Evolutionary conservation across 2,797 vertebrate genomes (phyloP).

Genomic region (Mus spretus): DNA sequence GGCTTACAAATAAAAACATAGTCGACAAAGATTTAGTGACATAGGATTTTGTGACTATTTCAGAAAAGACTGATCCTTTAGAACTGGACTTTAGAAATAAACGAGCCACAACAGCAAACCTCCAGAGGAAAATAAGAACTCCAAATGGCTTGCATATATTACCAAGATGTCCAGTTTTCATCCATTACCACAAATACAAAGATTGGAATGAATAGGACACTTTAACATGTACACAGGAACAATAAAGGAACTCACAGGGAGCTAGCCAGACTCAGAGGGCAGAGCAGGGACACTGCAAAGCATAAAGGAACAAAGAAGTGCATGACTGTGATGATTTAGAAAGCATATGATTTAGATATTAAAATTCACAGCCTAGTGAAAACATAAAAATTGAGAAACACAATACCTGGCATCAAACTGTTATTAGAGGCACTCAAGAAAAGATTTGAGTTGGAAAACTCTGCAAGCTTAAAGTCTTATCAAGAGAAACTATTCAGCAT

Average conservation of each 20-base stretch:
- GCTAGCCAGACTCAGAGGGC: not conserved
- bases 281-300: not conserved
- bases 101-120: no score
- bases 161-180: not conserved
- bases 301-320: not conserved
- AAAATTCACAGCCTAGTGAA: not conserved
- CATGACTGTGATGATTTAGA: not conserved
- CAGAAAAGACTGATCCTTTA: not conserved
- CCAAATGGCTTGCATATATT: not conserved
- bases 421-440: not conserved
- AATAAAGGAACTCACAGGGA: not conserved
- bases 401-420: not conserved
- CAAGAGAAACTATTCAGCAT: not conserved
- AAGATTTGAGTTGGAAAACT: not conserved
- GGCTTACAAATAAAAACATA: not conserved
- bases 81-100: not conserved
- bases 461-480: not conserved
- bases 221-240: not conserved
- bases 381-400: not conserved
- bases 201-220: not conserved
- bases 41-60: not conserved
- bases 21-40: not conserved
- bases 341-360: not conserved
- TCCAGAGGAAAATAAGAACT: not conserved
- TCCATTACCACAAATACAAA: not conserved